phyloP scores from a whole-genome alignment of 1,140 invertebrate genomes.

The Oncopodura yosiiana region DNA sequence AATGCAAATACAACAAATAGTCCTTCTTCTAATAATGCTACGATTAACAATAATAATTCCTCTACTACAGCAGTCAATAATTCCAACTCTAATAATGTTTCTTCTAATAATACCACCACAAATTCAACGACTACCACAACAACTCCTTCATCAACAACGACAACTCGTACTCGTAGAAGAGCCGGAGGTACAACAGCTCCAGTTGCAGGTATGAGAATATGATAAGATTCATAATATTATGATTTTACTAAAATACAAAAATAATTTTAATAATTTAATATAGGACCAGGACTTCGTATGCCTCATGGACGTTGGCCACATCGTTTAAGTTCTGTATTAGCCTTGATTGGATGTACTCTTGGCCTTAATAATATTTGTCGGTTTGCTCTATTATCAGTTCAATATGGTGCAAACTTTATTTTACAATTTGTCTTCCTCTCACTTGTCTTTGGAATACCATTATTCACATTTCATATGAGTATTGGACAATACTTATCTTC shows the following conservation, averaged over 20 bases:
- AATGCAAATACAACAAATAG: neutral
- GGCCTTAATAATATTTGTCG: slow-evolving; percentile 80
- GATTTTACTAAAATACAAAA: too few species aligned
- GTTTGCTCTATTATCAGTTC: slow-evolving; percentile 73
- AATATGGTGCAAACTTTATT: slow-evolving; percentile 81
- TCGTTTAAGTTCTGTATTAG: slow-evolving; percentile 63
- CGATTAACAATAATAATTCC: neutral
- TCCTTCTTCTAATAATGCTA: slow-evolving; percentile 3
- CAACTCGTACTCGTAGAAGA: neutral
- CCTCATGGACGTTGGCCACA: slow-evolving; percentile 62
- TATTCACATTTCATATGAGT: slow-evolving; percentile 73
- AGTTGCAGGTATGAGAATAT: too few species aligned
- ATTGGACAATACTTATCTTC: slow-evolving; percentile 73
- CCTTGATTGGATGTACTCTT: slow-evolving; percentile 70
- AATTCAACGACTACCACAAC: slow-evolving; percentile 9
- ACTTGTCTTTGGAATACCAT: slow-evolving; percentile 69
- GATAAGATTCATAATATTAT: too few species aligned
- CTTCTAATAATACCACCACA: neutral
- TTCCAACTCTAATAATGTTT: neutral
- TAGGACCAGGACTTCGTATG: slow-evolving; percentile 19
- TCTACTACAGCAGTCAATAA: neutral
- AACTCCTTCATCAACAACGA: neutral
- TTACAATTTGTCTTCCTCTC: slow-evolving; percentile 78
- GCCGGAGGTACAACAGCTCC: slow-evolving; percentile 2
- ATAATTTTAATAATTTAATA: too few species aligned